A percentile compares a stretch with the other conserved stretches of the same genome.
phyloP scores from a whole-genome alignment of 2,888 invertebrate species.

The Chrysolina haemoptera region DNA sequence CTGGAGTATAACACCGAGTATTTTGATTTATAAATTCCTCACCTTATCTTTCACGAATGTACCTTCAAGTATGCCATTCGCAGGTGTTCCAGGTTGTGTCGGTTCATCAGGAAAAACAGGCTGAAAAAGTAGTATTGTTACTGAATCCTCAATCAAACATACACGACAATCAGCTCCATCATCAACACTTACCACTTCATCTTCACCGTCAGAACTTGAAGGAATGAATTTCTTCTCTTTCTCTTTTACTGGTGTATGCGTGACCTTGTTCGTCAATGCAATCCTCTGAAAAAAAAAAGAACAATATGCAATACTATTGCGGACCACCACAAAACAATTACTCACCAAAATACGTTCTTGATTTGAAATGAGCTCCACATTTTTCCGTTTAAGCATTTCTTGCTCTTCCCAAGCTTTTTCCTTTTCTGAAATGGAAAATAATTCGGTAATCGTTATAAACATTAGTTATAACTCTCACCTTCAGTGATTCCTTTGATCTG shows the following conservation, averaged over 20 bases:
- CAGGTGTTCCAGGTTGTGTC: neutral
- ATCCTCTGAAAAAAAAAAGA: constrained; percentile 30
- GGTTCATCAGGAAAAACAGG: neutral
- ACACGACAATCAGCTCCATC: neutral
- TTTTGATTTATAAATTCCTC: neutral
- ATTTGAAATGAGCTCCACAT: constrained; percentile 64
- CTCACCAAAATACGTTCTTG: constrained; percentile 23
- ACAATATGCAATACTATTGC: neutral
- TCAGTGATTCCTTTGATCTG: constrained; percentile 59
- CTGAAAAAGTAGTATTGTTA: neutral
- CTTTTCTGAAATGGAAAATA: constrained; percentile 31
- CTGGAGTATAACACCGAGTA: neutral
- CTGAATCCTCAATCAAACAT: neutral
- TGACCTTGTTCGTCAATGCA: neutral
- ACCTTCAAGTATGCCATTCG: neutral
- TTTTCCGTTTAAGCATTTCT: constrained; percentile 25
- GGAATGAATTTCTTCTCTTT: neutral
- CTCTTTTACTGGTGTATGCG: neutral
- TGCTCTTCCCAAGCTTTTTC: constrained; percentile 53
- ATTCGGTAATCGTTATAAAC: neutral
- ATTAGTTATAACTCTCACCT: constrained; percentile 38
- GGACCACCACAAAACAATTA: neutral
- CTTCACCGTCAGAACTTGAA: neutral
- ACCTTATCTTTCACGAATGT: constrained; percentile 13
- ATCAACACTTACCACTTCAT: neutral